phyloP scores from a whole-genome alignment of 2,888 invertebrate species.

The Caenorhabditis becei region DNA sequence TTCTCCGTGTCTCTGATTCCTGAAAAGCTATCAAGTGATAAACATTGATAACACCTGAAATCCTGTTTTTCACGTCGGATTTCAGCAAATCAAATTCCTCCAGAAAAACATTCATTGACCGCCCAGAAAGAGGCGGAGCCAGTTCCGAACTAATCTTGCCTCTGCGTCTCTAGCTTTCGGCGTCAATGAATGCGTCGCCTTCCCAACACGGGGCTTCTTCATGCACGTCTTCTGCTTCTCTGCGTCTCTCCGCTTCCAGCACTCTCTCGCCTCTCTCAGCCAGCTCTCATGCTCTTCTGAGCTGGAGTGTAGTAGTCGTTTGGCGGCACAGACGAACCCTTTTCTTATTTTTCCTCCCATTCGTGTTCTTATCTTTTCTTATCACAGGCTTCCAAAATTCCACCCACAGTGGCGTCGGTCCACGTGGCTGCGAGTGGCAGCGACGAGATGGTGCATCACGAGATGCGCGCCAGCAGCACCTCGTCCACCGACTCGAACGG shows the following conservation, averaged over 20 bases:
- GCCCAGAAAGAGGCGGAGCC: no score
- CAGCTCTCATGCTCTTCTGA: background rate
- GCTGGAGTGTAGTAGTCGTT: background rate
- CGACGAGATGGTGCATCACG: conserved; percentile 39
- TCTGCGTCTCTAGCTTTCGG: no score
- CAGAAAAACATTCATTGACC: no score
- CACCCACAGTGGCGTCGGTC: conserved; percentile 48
- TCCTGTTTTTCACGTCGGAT: no score
- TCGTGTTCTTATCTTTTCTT: conserved; percentile 5
- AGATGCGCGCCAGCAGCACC: conserved; percentile 65
- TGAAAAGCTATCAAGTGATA: no score
- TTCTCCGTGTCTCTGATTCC: no score
- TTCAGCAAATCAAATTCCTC: no score
- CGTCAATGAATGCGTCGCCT: no score
- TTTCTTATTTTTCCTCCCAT: conserved; percentile 8
- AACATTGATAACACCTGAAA: no score
- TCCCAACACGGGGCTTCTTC: conserved; percentile 23
- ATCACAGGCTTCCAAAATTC: conserved; percentile 38
- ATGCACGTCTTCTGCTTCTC: background rate
- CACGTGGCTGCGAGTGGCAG: conserved; percentile 11
- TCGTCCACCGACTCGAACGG: conserved; percentile 81
- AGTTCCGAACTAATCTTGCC: no score
- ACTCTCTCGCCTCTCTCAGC: background rate
- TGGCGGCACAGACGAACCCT: no score
- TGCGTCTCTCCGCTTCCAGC: conserved; percentile 4